Conservation (phyloP, 2,113 vertebrate genomes). For the Tyto alba region DNA sequence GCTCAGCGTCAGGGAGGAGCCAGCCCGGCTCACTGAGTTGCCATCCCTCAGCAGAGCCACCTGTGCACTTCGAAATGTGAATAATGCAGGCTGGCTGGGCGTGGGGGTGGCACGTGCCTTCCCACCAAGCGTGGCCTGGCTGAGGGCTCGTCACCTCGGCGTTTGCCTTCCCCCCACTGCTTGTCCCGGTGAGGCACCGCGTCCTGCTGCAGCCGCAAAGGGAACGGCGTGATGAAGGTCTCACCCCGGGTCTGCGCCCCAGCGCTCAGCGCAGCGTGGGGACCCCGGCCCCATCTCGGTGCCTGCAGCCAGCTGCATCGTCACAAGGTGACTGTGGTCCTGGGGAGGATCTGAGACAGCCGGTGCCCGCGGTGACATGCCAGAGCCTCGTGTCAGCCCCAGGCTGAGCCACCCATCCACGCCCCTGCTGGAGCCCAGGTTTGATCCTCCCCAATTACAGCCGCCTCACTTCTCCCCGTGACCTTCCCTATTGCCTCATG, state of each 20-base stretch:
- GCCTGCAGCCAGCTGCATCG: neutral
- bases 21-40: neutral
- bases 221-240: neutral
- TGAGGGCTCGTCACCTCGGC: fast-evolving
- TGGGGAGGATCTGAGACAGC: neutral
- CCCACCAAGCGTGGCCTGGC: neutral
- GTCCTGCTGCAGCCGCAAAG: fast-evolving
- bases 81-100: neutral
- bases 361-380: neutral
- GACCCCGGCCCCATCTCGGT: neutral
- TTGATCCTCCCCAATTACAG: constrained; percentile 4
- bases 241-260: neutral
- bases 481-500: neutral
- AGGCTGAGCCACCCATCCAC: neutral
- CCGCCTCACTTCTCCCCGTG: neutral
- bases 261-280: fast-evolving
- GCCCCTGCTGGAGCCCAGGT: neutral
- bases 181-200: no score
- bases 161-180: fast-evolving
- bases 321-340: neutral
- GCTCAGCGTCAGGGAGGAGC: neutral
- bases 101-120: neutral
- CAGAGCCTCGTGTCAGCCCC: fast-evolving
- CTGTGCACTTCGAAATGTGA: fast-evolving
- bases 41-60: neutral